Percentiles rank a stretch among this genome's conserved stretches.
Conservation (phyloP, 2,888 invertebrate species). For the Baccha elongata region DNA sequence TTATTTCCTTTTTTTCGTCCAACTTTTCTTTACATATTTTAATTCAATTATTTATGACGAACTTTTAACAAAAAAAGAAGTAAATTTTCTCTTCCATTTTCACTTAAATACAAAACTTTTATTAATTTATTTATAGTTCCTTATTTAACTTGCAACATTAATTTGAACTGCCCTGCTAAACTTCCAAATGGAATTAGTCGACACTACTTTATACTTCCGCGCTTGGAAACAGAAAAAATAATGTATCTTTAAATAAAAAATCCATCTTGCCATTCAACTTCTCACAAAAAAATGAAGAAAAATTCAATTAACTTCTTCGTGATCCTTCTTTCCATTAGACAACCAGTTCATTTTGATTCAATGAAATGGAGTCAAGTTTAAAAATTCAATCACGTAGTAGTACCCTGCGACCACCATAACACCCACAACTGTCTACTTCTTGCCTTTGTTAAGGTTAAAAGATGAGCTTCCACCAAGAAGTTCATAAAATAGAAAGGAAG, state of each 20-base stretch:
- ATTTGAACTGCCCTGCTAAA: too few species aligned
- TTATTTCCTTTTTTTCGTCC: too few species aligned
- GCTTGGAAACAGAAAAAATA: background rate
- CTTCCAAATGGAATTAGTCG: too few species aligned
- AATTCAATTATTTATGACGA: too few species aligned
- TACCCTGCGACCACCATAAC: constrained; percentile 24
- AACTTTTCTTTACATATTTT: too few species aligned
- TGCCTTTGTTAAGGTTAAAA: background rate
- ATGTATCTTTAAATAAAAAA: constrained; percentile 14
- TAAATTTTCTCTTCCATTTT: too few species aligned
- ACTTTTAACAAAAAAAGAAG: too few species aligned
- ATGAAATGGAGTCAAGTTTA: constrained; percentile 42
- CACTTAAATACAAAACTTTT: too few species aligned
- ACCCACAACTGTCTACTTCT: background rate
- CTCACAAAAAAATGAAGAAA: background rate
- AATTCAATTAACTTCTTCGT: constrained; percentile 65
- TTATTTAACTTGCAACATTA: too few species aligned
- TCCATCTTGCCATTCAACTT: constrained; percentile 16
- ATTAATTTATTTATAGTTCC: too few species aligned
- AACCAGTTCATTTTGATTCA: constrained; percentile 43
- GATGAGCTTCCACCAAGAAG: background rate
- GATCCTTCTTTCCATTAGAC: constrained; percentile 47
- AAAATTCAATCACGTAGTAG: constrained; percentile 68
- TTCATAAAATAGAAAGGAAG: background rate
- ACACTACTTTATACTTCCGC: too few species aligned